phyloP scores from a whole-genome alignment of 2,113 vertebrate genomes.

The Falcunculus frontatus region DNA sequence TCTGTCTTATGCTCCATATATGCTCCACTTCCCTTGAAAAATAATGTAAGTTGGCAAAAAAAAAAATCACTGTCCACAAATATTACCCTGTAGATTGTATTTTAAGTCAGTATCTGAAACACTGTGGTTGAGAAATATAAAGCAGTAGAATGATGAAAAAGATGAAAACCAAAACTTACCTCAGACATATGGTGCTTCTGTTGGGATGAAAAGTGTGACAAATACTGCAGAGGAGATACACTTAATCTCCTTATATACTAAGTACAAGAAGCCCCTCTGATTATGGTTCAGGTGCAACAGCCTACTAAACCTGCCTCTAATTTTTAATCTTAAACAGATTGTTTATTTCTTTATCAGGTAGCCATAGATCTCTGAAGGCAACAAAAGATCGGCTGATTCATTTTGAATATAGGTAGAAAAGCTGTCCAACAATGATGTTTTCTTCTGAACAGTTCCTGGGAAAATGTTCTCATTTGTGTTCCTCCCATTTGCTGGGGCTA shows the following conservation, averaged over 20 bases:
- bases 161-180: background rate
- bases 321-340: background rate
- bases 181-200: background rate
- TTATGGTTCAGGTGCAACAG: background rate
- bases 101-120: background rate
- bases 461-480: background rate
- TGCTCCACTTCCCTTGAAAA: background rate
- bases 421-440: background rate
- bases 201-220: background rate
- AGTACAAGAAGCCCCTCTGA: background rate
- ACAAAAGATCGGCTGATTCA: background rate
- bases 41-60: background rate
- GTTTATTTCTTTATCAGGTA: background rate
- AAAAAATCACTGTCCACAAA: background rate
- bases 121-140: background rate
- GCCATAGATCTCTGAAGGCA: background rate
- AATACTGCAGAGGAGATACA: background rate
- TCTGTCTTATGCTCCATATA: background rate
- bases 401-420: background rate
- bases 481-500: background rate
- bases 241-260: background rate
- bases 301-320: background rate
- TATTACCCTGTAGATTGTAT: background rate
- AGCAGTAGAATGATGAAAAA: background rate
- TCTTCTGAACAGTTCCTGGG: background rate